Conservation (phyloP, 2,797 vertebrate genomes). For the Sebastes reedi region DNA sequence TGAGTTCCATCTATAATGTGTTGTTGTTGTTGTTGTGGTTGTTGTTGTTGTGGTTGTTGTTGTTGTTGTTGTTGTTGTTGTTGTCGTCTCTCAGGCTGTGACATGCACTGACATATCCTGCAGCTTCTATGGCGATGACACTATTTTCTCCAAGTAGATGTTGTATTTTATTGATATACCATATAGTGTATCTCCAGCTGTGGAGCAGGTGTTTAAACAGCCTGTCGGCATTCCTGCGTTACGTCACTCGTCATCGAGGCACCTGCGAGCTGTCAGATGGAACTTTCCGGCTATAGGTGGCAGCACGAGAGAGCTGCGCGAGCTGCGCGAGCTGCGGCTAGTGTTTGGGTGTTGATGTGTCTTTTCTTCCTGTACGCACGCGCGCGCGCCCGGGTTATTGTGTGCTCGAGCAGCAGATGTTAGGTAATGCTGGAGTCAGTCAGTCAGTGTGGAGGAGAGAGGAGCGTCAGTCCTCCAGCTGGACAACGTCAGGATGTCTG, state of each 20-base stretch:
- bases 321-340: background rate
- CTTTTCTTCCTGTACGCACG: background rate
- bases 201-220: background rate
- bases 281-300: background rate
- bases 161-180: too few species aligned
- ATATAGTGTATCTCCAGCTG: too few species aligned
- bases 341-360: too few species aligned
- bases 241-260: background rate
- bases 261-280: background rate
- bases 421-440: background rate
- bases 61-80: too few species aligned
- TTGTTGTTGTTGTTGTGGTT: too few species aligned
- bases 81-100: too few species aligned
- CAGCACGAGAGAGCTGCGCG: slow-evolving; percentile 1
- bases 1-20: too few species aligned
- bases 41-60: too few species aligned
- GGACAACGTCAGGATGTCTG: slow-evolving; percentile 61
- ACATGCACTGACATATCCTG: too few species aligned
- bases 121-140: too few species aligned
- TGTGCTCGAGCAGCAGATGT: background rate
- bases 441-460: background rate
- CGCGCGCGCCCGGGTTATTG: background rate
- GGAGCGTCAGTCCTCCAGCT: background rate
- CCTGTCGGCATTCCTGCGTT: background rate
- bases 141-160: too few species aligned